Base-by-base conservation (phyloP, 2,113 vertebrate genomes). In the Xiphophorus maculatus region DNA sequence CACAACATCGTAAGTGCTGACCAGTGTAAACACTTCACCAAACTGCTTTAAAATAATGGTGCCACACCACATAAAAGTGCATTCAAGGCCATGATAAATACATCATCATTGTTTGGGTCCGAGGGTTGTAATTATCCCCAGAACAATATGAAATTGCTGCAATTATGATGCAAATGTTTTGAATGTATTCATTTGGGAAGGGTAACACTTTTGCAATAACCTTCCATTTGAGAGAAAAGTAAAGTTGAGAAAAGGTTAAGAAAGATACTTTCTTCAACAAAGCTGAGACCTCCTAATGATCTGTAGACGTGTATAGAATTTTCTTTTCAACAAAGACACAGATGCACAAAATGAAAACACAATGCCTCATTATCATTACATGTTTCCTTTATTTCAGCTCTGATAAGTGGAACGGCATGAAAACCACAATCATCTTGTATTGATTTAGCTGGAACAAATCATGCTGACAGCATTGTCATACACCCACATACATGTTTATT, bases 311-410 rank as follows among this genome's bases (percentile, higher is more conserved):
- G 9, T 19, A 44, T 3, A 44, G 14, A 60, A 13, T 10, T 8
- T 63, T 37, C 8, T 58, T 25, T 58, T 17, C 51, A 11, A 29
- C 5, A 33, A 48, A 74, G 42, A 44, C 5, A 28, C 32, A 3
- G 42, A 82, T 2, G 32, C 0, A 28, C 29, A 77, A 29, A 63
- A 79, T 10, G 4, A 60, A 71, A 78, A 63, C 1, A 71, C 61
- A 64, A 58, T 35, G 13, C 66, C 28, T 83, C 72, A 40, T 19
- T 73, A 8, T 73, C 28, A 65, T 65, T 35, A 29, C 1, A 67
- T 40, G 15, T 80, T 32, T 70, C 80, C 35, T 92, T 89, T 87
- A 87, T 89, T 90, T 78, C 60, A 73, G 14, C 44, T 73, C 30
- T 63, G 60, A 69, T 69, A 27, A 63, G 29, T 35, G 80, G 17